These are phyloP conservation scores for Conopomorpha cramerella DNA, from an alignment of 1,140 invertebrate genomes.

Conservation along the genomic window DNA sequence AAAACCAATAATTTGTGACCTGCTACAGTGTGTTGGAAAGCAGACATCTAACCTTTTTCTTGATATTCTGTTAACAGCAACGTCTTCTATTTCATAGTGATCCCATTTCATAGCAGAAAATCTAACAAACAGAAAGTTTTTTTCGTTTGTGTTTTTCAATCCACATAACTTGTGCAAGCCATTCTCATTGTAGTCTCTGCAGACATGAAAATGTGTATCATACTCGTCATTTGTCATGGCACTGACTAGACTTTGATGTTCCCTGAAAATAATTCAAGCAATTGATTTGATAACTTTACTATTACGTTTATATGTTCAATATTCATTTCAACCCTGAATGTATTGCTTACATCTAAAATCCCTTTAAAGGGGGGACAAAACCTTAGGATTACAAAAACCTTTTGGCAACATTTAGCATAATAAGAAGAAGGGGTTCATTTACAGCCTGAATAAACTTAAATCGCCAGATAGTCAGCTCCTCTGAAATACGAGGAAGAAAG, in stretches of 20 bases:
- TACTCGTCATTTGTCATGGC: conserved; percentile 19
- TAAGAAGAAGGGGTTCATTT: too few relatives aligned
- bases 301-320: too few relatives aligned
- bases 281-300: too few relatives aligned
- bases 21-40: conserved; percentile 69
- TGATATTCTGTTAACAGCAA: conserved; percentile 22
- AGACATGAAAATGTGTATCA: conserved; percentile 16
- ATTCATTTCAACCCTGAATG: too few relatives aligned
- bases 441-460: too few relatives aligned
- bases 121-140: conserved; percentile 28
- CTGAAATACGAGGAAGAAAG: too few relatives aligned
- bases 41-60: conserved; percentile 56
- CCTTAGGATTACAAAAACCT: too few relatives aligned
- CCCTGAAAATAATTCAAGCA: conserved; percentile 18
- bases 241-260: conserved; percentile 12
- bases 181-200: conserved; percentile 7
- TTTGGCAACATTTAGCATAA: too few relatives aligned
- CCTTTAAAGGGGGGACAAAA: too few relatives aligned
- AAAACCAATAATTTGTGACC: conserved; percentile 59
- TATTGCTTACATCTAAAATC: too few relatives aligned
- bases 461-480: too few relatives aligned
- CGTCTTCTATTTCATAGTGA: conserved; percentile 19
- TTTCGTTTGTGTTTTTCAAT: not conserved
- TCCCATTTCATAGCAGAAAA: conserved; percentile 61
- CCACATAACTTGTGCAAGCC: conserved; percentile 4